Percentiles rank a stretch among this genome's conserved stretches.
phyloP scores from a whole-genome alignment of 2,113 vertebrate genomes.

The Sigmodon hispidus region DNA sequence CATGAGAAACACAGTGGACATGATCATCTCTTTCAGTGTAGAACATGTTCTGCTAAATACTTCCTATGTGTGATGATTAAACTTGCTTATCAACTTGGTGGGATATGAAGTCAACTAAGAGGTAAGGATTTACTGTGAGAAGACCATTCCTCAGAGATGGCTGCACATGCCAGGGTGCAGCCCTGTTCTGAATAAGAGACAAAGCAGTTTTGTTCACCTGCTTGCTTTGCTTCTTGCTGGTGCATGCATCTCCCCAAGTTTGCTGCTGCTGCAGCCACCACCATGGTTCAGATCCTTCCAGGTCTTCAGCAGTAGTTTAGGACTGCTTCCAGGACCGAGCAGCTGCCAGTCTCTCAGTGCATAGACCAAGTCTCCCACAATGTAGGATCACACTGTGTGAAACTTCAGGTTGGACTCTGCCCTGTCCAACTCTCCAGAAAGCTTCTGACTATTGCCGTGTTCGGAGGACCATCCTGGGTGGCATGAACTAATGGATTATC shows the following conservation, averaged over 20 bases:
- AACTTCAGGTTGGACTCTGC: neutral
- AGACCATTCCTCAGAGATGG: neutral
- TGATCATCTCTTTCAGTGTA: neutral
- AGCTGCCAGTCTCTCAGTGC: neutral
- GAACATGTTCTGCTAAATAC: neutral
- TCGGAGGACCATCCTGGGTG: neutral
- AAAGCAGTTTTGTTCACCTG: neutral
- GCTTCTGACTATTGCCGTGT: neutral
- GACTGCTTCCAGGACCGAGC: neutral
- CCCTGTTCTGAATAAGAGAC: too few relatives aligned
- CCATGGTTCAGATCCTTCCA: too few relatives aligned
- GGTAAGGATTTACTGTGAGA: neutral
- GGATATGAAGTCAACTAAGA: neutral
- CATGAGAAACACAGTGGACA: neutral
- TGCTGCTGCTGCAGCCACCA: neutral
- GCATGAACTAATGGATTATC: neutral
- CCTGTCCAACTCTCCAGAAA: neutral
- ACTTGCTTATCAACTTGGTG: neutral
- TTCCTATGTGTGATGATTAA: neutral
- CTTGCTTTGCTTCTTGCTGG: neutral
- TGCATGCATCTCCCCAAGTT: neutral
- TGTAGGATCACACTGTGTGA: neutral
- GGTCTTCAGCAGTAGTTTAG: neutral
- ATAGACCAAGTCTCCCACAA: neutral
- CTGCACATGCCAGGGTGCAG: neutral